Evolutionary conservation across 1,140 invertebrate species (phyloP).

Genomic region (Drosophila eugracilis): DNA sequence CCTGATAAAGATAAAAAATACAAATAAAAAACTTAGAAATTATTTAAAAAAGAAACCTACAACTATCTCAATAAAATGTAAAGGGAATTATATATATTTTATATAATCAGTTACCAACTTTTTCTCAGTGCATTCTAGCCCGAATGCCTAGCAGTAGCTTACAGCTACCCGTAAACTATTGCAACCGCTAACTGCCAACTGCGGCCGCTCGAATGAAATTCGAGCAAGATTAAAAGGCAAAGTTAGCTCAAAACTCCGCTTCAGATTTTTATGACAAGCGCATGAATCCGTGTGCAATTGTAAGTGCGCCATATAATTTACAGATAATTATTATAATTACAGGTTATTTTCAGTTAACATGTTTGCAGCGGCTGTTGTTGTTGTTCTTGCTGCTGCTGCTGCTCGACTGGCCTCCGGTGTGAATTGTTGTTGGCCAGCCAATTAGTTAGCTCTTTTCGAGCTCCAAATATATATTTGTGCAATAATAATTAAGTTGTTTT

Average conservation of each 20-base stretch:
- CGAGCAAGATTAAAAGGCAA: constrained; percentile 56
- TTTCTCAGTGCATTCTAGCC: constrained; percentile 14
- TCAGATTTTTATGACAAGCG: constrained; percentile 75
- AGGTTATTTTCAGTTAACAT: constrained; percentile 80
- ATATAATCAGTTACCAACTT: neutral
- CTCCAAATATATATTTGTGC: constrained; percentile 45
- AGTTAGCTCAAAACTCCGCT: constrained; percentile 54
- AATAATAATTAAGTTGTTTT: constrained; percentile 59
- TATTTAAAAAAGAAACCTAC: neutral
- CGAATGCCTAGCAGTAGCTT: constrained; percentile 19
- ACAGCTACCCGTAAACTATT: constrained; percentile 33
- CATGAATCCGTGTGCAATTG: constrained; percentile 79
- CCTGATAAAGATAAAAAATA: neutral
- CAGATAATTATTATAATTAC: constrained; percentile 83
- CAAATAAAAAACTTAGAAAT: neutral
- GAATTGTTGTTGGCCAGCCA: constrained; percentile 48
- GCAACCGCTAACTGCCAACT: constrained; percentile 32
- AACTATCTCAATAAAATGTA: no score
- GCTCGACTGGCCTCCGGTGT: constrained; percentile 49
- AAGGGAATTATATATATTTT: neutral
- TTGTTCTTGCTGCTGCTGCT: constrained; percentile 18
- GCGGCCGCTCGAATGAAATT: constrained; percentile 26
- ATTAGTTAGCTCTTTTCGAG: constrained; percentile 57
- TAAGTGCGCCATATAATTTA: constrained; percentile 81
- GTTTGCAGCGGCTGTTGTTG: constrained; percentile 31